Percentiles rank a stretch among this genome's conserved stretches.
Evolutionary conservation across 2,888 invertebrate genomes (phyloP).

Genomic region (Conops quadrifasciatus): DNA sequence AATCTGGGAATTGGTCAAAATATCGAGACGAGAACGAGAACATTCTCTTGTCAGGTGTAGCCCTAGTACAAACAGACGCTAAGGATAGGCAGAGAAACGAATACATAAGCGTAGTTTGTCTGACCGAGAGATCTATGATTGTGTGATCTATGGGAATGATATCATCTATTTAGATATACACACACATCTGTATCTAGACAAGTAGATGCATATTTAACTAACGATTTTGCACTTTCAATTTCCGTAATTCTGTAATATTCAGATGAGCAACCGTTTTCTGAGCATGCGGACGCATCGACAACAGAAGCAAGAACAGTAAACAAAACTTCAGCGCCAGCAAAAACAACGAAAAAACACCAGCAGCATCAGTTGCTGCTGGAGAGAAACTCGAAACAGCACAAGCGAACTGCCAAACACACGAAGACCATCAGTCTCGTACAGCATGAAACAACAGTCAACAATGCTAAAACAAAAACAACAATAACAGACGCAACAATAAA

Average conservation of each 20-base stretch:
- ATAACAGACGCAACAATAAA: slow-evolving; percentile 28
- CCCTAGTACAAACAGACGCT: too few relatives aligned
- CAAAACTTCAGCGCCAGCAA: slow-evolving; percentile 20
- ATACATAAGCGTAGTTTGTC: too few relatives aligned
- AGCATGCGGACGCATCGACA: slow-evolving; percentile 20
- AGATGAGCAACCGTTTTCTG: slow-evolving; percentile 48
- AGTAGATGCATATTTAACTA: too few relatives aligned
- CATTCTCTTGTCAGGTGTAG: too few relatives aligned
- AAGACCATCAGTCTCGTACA: neutral
- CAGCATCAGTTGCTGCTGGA: slow-evolving; percentile 9
- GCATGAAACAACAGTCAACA: neutral
- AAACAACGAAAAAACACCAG: slow-evolving; percentile 9
- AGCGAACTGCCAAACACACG: neutral
- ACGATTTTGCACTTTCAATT: slow-evolving; percentile 33
- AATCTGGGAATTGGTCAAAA: too few relatives aligned
- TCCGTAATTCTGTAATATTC: slow-evolving; percentile 29
- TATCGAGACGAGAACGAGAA: too few relatives aligned
- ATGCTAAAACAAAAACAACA: neutral
- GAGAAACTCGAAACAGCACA: slow-evolving; percentile 4
- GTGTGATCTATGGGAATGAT: too few relatives aligned
- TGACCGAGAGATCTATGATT: too few relatives aligned
- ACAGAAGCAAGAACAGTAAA: slow-evolving; percentile 28
- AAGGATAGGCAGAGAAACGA: too few relatives aligned
- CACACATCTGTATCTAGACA: too few relatives aligned
- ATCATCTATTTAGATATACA: too few relatives aligned